Evolutionary conservation across 2,113 vertebrate genomes (phyloP).

Genomic region (Sinocyclocheilus rhinocerous): DNA sequence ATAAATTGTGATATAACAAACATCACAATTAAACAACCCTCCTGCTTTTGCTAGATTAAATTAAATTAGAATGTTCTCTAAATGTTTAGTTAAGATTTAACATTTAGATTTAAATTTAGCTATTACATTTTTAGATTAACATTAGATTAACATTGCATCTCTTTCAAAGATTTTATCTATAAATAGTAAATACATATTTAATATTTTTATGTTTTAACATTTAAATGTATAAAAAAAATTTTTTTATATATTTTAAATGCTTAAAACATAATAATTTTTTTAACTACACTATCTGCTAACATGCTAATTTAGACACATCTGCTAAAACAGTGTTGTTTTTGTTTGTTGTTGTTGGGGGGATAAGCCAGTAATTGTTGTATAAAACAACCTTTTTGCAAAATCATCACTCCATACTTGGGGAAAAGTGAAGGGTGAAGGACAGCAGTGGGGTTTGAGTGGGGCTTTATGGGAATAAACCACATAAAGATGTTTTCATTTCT

Average conservation of each 20-base stretch:
- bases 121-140: no score
- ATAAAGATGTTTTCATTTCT: constrained; percentile 23
- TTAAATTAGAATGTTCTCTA: no score
- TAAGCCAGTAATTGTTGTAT: no score
- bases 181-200: not conserved
- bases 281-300: not conserved
- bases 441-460: not conserved
- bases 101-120: no score
- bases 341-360: not conserved
- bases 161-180: not conserved
- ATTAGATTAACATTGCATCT: not conserved
- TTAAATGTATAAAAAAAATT: no score
- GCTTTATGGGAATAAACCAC: constrained; percentile 11
- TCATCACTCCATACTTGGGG: not conserved
- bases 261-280: no score
- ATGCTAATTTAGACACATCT: no score
- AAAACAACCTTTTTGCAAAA: no score
- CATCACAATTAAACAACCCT: not conserved
- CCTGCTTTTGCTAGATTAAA: not conserved
- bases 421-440: not conserved
- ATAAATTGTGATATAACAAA: not conserved
- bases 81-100: no score
- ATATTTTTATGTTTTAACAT: not conserved
- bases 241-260: no score
- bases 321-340: not conserved